Percentiles rank a stretch among this genome's conserved stretches.
phyloP scores from a whole-genome alignment of 2,113 vertebrate species.

The Grantiella picta region DNA sequence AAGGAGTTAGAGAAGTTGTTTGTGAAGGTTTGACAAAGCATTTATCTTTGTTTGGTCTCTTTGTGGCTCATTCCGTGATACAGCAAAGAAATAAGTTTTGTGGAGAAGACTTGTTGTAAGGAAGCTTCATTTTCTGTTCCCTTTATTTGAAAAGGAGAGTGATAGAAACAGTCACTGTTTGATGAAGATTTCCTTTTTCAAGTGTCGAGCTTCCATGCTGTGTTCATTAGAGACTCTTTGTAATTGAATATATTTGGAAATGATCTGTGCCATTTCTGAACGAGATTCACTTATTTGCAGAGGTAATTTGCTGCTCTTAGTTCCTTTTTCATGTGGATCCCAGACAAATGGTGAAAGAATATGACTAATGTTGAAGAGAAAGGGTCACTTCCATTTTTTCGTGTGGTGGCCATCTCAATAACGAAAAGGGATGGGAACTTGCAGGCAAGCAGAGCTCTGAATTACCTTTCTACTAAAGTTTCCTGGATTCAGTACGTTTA shows the following conservation, averaged over 20 bases:
- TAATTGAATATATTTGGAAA: slow-evolving; percentile 29
- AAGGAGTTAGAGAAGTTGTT: not conserved
- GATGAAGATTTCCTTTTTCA: slow-evolving; percentile 14
- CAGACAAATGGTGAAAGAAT: not conserved
- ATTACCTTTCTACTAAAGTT: slow-evolving; percentile 31
- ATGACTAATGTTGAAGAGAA: slow-evolving; percentile 7
- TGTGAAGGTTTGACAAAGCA: not conserved
- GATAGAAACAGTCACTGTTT: not conserved
- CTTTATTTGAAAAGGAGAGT: not conserved
- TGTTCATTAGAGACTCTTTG: slow-evolving; percentile 18
- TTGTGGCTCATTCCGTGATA: not conserved
- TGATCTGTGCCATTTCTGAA: not conserved
- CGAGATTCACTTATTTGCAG: not conserved
- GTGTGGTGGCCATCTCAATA: not conserved
- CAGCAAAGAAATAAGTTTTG: not conserved
- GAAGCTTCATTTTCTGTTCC: not conserved
- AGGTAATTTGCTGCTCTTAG: slow-evolving; percentile 17
- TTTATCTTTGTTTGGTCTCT: not conserved
- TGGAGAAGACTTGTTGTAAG: not conserved
- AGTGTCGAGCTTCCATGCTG: slow-evolving; percentile 23
- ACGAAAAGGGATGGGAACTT: slow-evolving; percentile 44
- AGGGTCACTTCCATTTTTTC: not conserved
- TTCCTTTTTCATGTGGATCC: slow-evolving; percentile 5
- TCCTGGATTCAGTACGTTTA: slow-evolving; percentile 25
- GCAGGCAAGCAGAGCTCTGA: not conserved